Conservation (phyloP, 1,140 invertebrate species). For the Pygmarrhopalites habei region DNA sequence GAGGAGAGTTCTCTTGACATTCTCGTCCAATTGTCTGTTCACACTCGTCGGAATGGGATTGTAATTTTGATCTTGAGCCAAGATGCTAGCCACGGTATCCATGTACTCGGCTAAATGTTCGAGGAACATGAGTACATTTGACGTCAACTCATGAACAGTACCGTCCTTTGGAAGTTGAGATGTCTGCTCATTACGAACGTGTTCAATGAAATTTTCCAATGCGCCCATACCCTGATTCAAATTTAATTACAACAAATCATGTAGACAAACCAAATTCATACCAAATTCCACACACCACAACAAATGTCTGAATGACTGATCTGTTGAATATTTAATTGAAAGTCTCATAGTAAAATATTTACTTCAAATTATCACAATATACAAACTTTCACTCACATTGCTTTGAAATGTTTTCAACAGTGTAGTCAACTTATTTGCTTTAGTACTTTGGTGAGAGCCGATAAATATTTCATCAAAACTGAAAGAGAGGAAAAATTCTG, state of each 20-base stretch:
- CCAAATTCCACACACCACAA: no score
- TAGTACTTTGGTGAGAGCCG: constrained; percentile 53
- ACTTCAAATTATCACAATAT: no score
- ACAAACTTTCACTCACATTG: no score
- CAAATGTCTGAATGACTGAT: no score
- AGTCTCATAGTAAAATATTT: no score
- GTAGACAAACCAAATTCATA: no score
- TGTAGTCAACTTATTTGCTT: constrained; percentile 63
- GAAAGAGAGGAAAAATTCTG: no score
- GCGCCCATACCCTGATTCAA: constrained; percentile 66
- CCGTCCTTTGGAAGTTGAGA: constrained; percentile 84
- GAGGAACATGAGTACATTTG: constrained; percentile 81
- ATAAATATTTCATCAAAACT: constrained; percentile 73
- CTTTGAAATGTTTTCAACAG: constrained; percentile 66
- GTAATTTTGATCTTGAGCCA: constrained; percentile 56
- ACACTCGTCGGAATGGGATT: constrained; percentile 43
- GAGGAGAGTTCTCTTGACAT: constrained; percentile 57
- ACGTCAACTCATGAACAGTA: constrained; percentile 90
- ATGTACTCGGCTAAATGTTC: constrained; percentile 73
- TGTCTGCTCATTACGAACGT: constrained; percentile 72
- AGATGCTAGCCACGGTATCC: constrained; percentile 62
- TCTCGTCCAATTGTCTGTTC: constrained; percentile 42
- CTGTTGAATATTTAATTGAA: no score
- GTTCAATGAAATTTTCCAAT: constrained; percentile 87
- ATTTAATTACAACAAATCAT: neutral